phyloP scores from a whole-genome alignment of 2,888 invertebrate genomes.

The Tinea trinotella region DNA sequence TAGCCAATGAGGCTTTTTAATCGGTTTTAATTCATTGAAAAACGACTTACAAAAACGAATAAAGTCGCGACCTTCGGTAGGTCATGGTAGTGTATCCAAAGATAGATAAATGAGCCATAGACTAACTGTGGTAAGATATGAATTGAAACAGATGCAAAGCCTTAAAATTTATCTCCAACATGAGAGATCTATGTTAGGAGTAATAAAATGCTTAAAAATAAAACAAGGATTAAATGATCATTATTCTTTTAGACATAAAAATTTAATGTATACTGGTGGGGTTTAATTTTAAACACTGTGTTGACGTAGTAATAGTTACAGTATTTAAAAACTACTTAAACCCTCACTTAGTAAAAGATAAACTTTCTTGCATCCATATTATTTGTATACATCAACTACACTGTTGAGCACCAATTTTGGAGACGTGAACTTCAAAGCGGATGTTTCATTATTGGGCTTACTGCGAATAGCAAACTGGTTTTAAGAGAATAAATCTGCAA shows the following conservation, averaged over 20 bases:
- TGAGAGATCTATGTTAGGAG: too few relatives aligned
- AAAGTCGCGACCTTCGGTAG: slow-evolving; percentile 60
- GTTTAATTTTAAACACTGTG: neutral
- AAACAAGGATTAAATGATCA: too few relatives aligned
- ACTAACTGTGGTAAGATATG: too few relatives aligned
- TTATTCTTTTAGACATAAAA: neutral
- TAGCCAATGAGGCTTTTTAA: slow-evolving; percentile 64
- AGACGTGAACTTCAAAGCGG: neutral
- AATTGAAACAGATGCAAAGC: neutral
- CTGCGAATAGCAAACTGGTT: too few relatives aligned
- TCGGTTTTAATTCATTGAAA: slow-evolving; percentile 64
- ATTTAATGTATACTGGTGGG: neutral
- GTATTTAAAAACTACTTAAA: slow-evolving; percentile 4
- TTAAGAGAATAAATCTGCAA: too few relatives aligned
- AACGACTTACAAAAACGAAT: slow-evolving; percentile 52
- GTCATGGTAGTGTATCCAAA: slow-evolving; percentile 41
- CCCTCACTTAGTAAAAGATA: slow-evolving; percentile 4
- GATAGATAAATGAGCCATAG: slow-evolving; percentile 25
- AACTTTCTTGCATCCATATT: neutral
- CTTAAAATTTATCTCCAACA: too few relatives aligned
- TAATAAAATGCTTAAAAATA: too few relatives aligned
- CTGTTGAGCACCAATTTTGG: neutral
- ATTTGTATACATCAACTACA: neutral
- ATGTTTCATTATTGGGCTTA: too few relatives aligned
- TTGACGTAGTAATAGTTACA: neutral